Evolutionary conservation across 1,140 invertebrate genomes (phyloP), one percentile per base, ranked within the genome.

Genomic region (Steinernema khuongi): DNA sequence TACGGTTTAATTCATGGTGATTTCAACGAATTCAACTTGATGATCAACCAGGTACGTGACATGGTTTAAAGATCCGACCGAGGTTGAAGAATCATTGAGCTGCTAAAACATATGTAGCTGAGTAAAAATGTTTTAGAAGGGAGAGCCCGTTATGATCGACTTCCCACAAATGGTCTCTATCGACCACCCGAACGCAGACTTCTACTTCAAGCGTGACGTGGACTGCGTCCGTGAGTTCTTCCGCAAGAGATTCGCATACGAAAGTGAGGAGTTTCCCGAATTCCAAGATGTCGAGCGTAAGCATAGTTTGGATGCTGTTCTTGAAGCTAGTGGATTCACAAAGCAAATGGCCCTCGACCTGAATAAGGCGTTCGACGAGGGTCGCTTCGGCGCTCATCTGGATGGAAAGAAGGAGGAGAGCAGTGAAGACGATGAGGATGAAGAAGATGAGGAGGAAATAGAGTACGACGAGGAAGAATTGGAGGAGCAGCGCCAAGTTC

Each of bases 81-180:
- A 19, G 18, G 30, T 0, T 74, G 1, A 29, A 26, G n/a, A n/a
- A n/a, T n/a, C n/a, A n/a, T n/a, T n/a, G n/a, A n/a, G n/a, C n/a
- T n/a, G n/a, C n/a, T n/a, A n/a, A n/a, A n/a, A n/a, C 31, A 30
- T 33, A 18, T 33, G 18, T 76, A 44, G 33, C 32, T 28, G 4
- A 75, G 18, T 43, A 22, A 17, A 28, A 70, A 17, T 73, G 80
- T 60, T 90, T 30, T 90, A 93, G 81, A 86, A 87, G 29, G 90
- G 91, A 0, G 90, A 91, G 73, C 90, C 96, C 0, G 88, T 95
- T 50, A 88, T 99, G 71, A 98, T 99, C 83, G 97, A 99, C 89
- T 99, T 99, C 86, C 96, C 97, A 1, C 96, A 99, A 88, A 99
- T 99, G 96, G 90, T 99, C 44, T 97, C 94, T 2, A 96, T 91